These are phyloP conservation scores for Potamilus streckersoni DNA, from an alignment of 1,140 invertebrate genomes.

Conservation along the genomic window DNA sequence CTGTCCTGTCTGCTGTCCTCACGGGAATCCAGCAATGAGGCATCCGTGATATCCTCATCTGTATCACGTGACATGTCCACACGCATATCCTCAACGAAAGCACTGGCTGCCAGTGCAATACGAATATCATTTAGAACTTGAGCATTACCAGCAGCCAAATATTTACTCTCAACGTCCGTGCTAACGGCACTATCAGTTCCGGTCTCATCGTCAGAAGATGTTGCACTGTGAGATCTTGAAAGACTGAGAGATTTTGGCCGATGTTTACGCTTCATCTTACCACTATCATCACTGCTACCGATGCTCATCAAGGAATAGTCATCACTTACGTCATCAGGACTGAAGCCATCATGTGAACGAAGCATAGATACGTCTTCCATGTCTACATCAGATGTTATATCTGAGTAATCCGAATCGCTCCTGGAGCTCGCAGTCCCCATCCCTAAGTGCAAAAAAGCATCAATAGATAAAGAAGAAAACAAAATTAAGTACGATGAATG, in stretches of 20 bases:
- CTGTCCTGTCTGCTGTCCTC: slow-evolving; percentile 33
- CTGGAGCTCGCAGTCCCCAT: slow-evolving; percentile 45
- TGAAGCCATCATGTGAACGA: slow-evolving; percentile 39
- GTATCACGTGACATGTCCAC: slow-evolving; percentile 28
- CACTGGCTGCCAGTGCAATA: slow-evolving; percentile 43
- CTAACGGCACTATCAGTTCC: slow-evolving; percentile 41
- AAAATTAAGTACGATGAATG: background rate
- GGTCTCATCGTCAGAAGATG: slow-evolving; percentile 60
- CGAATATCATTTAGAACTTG: slow-evolving; percentile 35
- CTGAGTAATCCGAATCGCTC: slow-evolving; percentile 48
- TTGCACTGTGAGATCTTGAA: slow-evolving; percentile 54
- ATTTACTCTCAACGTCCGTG: slow-evolving; percentile 41
- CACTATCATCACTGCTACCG: slow-evolving; percentile 45
- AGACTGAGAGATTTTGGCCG: slow-evolving; percentile 58
- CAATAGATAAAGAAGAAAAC: background rate
- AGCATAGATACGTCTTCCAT: slow-evolving; percentile 49
- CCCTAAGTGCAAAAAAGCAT: slow-evolving; percentile 24
- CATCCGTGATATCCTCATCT: slow-evolving; percentile 34
- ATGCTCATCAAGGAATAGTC: slow-evolving; percentile 51
- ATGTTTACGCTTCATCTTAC: slow-evolving; percentile 47
- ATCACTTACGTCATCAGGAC: slow-evolving; percentile 48
- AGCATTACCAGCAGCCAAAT: slow-evolving; percentile 23
- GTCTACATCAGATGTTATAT: slow-evolving; percentile 40
- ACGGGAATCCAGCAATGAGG: slow-evolving; percentile 25
- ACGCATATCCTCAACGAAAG: slow-evolving; percentile 49